These are phyloP conservation scores for Pseudois nayaur DNA, from an alignment of 2,113 vertebrate genomes.

Conservation along the genomic window DNA sequence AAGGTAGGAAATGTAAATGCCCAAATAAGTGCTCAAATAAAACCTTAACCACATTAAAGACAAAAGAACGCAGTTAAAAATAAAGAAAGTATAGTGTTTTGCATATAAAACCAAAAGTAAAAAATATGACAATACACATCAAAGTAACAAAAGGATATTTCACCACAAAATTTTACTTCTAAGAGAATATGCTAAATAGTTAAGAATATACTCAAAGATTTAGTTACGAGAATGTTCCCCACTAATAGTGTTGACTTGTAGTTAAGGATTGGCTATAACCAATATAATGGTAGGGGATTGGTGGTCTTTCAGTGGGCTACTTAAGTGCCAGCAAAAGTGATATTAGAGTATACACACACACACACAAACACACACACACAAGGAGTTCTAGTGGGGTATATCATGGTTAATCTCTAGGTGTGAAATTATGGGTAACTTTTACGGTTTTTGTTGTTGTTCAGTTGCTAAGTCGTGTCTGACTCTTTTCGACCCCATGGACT, in stretches of 20 bases:
- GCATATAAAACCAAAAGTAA: background rate
- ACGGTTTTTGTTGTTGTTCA: background rate
- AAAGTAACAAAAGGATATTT: background rate
- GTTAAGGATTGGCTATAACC: background rate
- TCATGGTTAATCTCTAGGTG: background rate
- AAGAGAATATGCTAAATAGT: background rate
- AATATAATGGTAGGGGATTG: background rate
- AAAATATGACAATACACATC: background rate
- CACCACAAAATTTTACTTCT: background rate
- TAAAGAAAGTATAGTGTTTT: background rate
- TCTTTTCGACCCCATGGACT: background rate
- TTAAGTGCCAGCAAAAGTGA: background rate
- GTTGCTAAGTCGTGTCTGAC: background rate
- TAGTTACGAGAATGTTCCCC: background rate
- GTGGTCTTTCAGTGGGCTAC: background rate
- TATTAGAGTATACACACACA: background rate
- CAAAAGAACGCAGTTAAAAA: background rate
- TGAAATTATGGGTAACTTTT: background rate
- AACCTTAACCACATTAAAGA: background rate
- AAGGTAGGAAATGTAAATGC: background rate
- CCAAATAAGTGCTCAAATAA: background rate
- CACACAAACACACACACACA: background rate
- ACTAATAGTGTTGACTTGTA: no score
- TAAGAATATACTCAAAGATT: background rate
- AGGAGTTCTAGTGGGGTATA: background rate